A percentile compares a stretch with the other conserved stretches of the same genome.
phyloP scores from a whole-genome alignment of 1,140 invertebrate genomes.

The Bombus waltoni region DNA sequence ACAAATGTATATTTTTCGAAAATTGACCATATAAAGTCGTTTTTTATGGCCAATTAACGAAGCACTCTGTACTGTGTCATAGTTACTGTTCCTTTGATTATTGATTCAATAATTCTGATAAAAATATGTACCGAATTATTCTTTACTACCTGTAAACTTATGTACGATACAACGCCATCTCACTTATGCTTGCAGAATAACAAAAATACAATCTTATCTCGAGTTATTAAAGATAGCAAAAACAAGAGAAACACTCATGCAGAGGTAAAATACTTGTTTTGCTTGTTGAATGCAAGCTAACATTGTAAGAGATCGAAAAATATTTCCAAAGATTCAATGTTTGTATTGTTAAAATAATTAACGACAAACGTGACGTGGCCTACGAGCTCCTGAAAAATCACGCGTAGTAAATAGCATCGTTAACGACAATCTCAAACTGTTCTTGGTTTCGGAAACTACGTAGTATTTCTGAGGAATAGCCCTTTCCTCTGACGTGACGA shows the following conservation, averaged over 20 bases:
- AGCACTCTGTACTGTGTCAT: no score
- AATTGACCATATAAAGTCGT: not conserved
- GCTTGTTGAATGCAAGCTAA: not conserved
- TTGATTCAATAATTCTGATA: not conserved
- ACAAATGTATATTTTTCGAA: not conserved
- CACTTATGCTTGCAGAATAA: not conserved
- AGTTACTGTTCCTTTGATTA: not conserved
- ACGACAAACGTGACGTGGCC: no score
- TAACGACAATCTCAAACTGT: not conserved
- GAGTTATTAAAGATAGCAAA: not conserved
- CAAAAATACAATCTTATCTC: not conserved
- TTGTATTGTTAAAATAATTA: not conserved
- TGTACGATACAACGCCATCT: not conserved
- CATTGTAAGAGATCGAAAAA: not conserved
- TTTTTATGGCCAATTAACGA: no score
- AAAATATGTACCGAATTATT: not conserved
- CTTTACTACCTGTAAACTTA: not conserved
- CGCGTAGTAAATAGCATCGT: not conserved
- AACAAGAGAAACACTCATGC: not conserved
- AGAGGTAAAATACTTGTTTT: no score
- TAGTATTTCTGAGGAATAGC: not conserved
- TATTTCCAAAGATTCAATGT: no score
- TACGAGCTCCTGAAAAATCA: not conserved
- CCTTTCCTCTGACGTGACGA: not conserved
- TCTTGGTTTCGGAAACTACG: conserved; percentile 14